A percentile compares a stretch with the other conserved stretches of the same genome.
These are phyloP conservation scores for Notodonta ziczac DNA, from an alignment of 2,888 invertebrate genomes.

Conservation along the genomic window DNA sequence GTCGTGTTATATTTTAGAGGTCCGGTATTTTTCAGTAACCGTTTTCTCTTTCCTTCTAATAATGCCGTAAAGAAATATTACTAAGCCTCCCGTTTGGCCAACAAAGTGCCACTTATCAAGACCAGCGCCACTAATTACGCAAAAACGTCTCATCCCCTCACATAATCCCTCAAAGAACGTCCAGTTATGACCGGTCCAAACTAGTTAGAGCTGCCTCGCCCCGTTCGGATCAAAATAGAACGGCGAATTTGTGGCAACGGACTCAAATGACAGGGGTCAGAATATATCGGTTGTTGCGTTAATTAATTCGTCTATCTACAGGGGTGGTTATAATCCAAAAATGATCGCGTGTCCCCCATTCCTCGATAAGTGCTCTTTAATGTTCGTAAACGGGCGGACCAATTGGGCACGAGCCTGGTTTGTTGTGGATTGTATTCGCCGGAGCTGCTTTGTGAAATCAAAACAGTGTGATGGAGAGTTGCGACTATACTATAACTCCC, in stretches of 20 bases:
- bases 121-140: constrained; percentile 74
- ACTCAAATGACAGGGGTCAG: constrained; percentile 52
- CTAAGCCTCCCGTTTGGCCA: constrained; percentile 31
- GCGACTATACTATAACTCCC: no score
- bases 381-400: constrained; percentile 64
- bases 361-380: constrained; percentile 77
- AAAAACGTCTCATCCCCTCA: constrained; percentile 74
- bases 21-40: no score
- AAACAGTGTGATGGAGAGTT: background rate
- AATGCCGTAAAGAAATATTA: constrained; percentile 7
- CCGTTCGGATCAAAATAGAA: constrained; percentile 29
- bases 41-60: no score
- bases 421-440: constrained; percentile 20
- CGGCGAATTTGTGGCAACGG: constrained; percentile 24
- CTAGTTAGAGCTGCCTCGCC: constrained; percentile 32
- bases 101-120: constrained; percentile 53
- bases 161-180: constrained; percentile 81
- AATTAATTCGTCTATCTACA: constrained; percentile 80
- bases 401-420: constrained; percentile 36
- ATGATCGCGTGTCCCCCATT: constrained; percentile 74
- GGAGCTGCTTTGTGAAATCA: background rate
- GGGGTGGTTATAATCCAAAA: constrained; percentile 81
- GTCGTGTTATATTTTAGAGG: no score
- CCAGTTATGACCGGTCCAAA: constrained; percentile 65
- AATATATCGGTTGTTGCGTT: constrained; percentile 63